Conservation (phyloP, 2,797 vertebrate genomes). For the Crenichthys baileyi region DNA sequence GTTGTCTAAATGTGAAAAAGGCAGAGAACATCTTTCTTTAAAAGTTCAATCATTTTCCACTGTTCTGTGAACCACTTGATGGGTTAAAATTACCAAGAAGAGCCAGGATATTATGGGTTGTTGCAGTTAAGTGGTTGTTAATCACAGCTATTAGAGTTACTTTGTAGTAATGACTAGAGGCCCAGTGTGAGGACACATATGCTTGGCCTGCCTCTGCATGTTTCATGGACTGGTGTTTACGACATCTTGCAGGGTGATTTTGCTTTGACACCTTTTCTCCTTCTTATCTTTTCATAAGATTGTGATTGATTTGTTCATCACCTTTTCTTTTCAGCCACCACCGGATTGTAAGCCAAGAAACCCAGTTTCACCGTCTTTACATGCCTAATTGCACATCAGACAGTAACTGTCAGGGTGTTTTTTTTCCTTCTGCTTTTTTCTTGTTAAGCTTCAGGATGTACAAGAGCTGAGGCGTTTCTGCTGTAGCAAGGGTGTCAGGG, state of each 20-base stretch:
- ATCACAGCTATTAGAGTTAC: conserved; percentile 55
- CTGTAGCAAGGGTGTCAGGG: conserved; percentile 53
- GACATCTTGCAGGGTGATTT: conserved; percentile 19
- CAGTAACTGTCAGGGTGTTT: conserved; percentile 48
- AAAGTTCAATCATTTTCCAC: neutral
- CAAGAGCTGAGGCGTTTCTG: conserved; percentile 37
- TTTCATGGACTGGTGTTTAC: conserved; percentile 6
- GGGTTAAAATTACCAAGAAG: conserved; percentile 25
- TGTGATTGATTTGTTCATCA: conserved; percentile 16
- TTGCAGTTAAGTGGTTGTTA: conserved; percentile 45
- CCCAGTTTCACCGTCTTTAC: conserved; percentile 54
- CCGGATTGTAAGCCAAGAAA: conserved; percentile 37
- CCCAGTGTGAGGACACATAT: conserved; percentile 28
- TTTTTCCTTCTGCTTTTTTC: conserved; percentile 5
- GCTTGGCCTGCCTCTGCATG: conserved; percentile 43
- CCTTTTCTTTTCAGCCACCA: conserved; percentile 26
- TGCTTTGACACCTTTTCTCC: conserved; percentile 27
- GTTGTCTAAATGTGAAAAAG: neutral
- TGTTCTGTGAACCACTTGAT: conserved; percentile 33
- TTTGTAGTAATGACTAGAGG: conserved; percentile 31
- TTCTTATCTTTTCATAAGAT: conserved; percentile 15
- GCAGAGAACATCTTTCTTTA: neutral
- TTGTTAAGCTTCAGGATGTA: conserved; percentile 38
- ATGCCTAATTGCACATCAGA: conserved; percentile 64
- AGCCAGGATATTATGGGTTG: conserved; percentile 49